phyloP scores from a whole-genome alignment of 2,888 invertebrate genomes.

The Drosophila flavopinicola region DNA sequence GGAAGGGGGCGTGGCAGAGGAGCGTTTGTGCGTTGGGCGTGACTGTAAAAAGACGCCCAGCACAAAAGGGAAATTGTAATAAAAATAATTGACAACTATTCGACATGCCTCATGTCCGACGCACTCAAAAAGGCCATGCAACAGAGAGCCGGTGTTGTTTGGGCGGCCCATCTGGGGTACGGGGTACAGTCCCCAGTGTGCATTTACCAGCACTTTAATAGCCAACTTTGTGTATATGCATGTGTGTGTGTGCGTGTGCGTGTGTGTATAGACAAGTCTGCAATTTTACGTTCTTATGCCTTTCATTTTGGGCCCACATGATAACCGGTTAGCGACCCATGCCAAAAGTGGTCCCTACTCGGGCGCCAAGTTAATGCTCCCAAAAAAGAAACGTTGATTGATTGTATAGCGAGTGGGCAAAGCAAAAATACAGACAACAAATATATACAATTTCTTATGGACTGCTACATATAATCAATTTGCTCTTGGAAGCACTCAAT shows the following conservation, averaged over 20 bases:
- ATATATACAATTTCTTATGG: background rate
- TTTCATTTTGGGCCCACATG: conserved; percentile 45
- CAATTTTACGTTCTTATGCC: conserved; percentile 42
- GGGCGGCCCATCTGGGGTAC: no score
- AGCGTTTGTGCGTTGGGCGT: conserved; percentile 37
- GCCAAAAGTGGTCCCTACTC: no score
- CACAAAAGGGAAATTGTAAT: conserved; percentile 76
- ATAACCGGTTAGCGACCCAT: conserved; percentile 38
- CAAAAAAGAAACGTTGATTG: conserved; percentile 54
- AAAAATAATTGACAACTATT: conserved; percentile 80
- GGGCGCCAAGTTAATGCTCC: background rate
- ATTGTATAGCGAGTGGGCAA: conserved; percentile 27
- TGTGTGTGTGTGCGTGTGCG: background rate
- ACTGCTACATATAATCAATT: conserved; percentile 57
- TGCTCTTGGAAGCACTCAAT: conserved; percentile 29
- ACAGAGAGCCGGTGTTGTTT: conserved; percentile 9
- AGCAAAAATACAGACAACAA: background rate
- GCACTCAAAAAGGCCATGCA: conserved; percentile 62
- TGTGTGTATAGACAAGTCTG: conserved; percentile 29
- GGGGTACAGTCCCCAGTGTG: conserved; percentile 63
- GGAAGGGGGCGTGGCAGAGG: background rate
- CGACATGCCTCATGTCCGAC: conserved; percentile 80
- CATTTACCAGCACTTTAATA: conserved; percentile 62
- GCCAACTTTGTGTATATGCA: conserved; percentile 3
- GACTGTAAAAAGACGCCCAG: conserved; percentile 41